These are phyloP conservation scores for Psittacus erithacus DNA, from an alignment of 2,113 vertebrate species.

Conservation along the genomic window DNA sequence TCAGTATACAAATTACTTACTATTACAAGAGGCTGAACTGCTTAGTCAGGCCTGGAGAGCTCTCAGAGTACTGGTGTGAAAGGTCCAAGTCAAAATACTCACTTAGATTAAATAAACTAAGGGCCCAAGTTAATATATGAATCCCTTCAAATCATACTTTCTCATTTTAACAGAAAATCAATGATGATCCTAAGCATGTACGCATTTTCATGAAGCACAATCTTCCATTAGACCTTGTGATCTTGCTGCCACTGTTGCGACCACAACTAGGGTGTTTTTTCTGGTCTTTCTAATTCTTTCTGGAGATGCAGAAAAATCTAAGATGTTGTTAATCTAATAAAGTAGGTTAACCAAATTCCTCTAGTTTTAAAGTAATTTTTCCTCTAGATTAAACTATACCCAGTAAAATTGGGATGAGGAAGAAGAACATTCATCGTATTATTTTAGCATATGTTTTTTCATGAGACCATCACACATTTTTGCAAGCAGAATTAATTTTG, in stretches of 20 bases:
- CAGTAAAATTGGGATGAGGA: neutral
- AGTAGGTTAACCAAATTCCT: neutral
- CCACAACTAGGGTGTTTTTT: neutral
- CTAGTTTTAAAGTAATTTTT: neutral
- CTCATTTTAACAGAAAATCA: slow-evolving; percentile 20
- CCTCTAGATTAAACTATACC: neutral
- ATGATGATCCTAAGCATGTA: neutral
- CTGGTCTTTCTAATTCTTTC: neutral
- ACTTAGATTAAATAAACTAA: slow-evolving; percentile 7
- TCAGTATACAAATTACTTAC: neutral
- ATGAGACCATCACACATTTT: neutral
- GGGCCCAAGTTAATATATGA: neutral
- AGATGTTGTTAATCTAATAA: neutral
- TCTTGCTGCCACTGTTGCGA: neutral
- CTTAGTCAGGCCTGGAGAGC: neutral
- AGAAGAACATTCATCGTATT: neutral
- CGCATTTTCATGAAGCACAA: neutral
- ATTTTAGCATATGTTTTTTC: neutral
- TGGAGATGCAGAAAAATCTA: neutral
- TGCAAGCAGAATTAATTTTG: neutral
- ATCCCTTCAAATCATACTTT: neutral
- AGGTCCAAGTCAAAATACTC: neutral
- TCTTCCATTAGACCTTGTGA: neutral
- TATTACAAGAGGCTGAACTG: neutral
- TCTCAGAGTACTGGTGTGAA: neutral